These are phyloP conservation scores for Euplexia lucipara DNA, from an alignment of 2,888 invertebrate species.

Conservation along the genomic window DNA sequence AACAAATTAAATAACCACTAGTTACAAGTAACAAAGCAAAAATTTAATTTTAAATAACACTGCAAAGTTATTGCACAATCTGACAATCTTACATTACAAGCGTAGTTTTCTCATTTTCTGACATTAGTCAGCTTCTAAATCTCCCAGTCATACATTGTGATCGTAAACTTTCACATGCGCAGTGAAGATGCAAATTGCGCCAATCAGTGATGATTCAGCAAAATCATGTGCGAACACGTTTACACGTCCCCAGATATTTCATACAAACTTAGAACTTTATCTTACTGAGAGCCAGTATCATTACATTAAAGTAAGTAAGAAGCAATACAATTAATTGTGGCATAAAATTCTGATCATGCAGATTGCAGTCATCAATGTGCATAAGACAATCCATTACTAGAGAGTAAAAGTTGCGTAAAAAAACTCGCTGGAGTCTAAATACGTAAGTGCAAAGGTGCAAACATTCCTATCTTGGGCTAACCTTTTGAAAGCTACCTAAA, in stretches of 20 bases:
- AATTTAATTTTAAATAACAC: constrained; percentile 38
- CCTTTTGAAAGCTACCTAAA: constrained; percentile 41
- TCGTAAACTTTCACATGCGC: constrained; percentile 60
- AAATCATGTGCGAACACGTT: constrained; percentile 27
- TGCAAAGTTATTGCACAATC: constrained; percentile 51
- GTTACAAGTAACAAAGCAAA: constrained; percentile 27
- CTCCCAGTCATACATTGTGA: constrained; percentile 54
- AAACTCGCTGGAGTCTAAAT: neutral
- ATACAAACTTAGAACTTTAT: constrained; percentile 28
- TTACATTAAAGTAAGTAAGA: constrained; percentile 10
- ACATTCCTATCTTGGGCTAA: constrained; percentile 34
- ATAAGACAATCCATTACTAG: constrained; percentile 12
- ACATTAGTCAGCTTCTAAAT: constrained; percentile 63
- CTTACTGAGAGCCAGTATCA: constrained; percentile 14
- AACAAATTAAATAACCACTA: constrained; percentile 35
- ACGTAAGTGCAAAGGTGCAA: constrained; percentile 12
- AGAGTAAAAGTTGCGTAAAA: constrained; percentile 49
- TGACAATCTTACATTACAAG: constrained; percentile 40
- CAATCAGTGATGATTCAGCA: constrained; percentile 63
- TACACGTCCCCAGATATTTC: constrained; percentile 4
- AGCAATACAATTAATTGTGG: constrained; percentile 17
- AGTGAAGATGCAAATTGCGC: constrained; percentile 62
- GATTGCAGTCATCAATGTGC: constrained; percentile 26
- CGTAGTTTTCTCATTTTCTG: constrained; percentile 46
- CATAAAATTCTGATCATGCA: constrained; percentile 17